These are phyloP conservation scores for Himantopus leucocephalus DNA, from an alignment of 2,113 vertebrate genomes.

Conservation along the genomic window DNA sequence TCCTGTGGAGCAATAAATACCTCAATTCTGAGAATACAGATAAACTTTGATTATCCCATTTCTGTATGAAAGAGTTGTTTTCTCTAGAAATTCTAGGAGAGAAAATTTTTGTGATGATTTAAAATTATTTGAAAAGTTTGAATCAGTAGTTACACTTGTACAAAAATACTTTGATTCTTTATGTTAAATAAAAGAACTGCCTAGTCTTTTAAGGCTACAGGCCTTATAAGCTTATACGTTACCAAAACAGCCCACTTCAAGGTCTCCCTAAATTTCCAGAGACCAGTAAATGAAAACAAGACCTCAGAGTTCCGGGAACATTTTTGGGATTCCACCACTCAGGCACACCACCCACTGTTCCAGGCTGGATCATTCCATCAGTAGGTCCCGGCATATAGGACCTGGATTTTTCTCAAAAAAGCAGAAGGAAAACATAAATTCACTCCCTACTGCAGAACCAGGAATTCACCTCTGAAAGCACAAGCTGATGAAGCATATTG, in stretches of 20 bases:
- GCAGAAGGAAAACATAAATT: background rate
- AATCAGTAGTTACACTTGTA: background rate
- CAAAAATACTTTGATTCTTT: slow-evolving; percentile 44
- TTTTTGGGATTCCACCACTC: background rate
- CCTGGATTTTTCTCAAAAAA: background rate
- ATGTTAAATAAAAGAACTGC: slow-evolving; percentile 41
- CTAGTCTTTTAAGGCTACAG: slow-evolving; percentile 17
- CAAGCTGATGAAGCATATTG: background rate
- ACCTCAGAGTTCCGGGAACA: background rate
- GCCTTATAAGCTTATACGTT: background rate
- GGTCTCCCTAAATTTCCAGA: background rate
- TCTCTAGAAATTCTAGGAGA: slow-evolving; percentile 10
- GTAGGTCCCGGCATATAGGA: background rate
- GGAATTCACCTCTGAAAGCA: background rate
- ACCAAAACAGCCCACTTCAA: background rate
- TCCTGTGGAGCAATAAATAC: slow-evolving; percentile 46
- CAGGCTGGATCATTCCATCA: background rate
- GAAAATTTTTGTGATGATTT: slow-evolving; percentile 17
- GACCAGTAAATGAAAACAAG: background rate
- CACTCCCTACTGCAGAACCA: background rate
- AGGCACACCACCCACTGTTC: background rate
- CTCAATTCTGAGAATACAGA: slow-evolving; percentile 16
- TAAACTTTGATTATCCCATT: slow-evolving; percentile 1
- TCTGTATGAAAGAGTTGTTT: slow-evolving; percentile 15
- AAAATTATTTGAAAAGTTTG: background rate